phyloP scores from a whole-genome alignment of 37 sponge, comb jelly and placozoan species.

The Lycopodina hypogea region DNA sequence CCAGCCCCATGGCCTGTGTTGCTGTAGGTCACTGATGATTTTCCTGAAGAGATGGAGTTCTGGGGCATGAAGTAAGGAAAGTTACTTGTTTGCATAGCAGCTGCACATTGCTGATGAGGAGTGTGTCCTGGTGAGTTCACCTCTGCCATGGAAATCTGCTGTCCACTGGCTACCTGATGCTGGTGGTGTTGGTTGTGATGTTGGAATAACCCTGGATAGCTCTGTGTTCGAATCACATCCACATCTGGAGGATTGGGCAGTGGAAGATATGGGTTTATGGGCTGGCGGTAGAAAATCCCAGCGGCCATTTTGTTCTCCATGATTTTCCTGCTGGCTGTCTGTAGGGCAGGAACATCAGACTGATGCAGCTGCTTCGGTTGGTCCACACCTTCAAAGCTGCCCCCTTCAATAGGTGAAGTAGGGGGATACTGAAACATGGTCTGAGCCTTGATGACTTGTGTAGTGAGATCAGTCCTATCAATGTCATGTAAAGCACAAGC shows the following conservation, averaged over 20 bases:
- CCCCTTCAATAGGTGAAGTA: slow-evolving; percentile 51
- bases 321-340: not conserved
- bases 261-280: slow-evolving; percentile 28
- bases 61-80: slow-evolving; percentile 2
- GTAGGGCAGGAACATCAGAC: not conserved
- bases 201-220: too few species aligned
- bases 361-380: not conserved
- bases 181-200: not conserved
- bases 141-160: not conserved
- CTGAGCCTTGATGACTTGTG: slow-evolving; percentile 35
- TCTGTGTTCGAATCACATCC: too few species aligned
- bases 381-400: not conserved
- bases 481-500: slow-evolving; percentile 1
- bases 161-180: not conserved
- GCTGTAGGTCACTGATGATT: not conserved
- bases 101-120: slow-evolving; percentile 13
- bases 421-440: slow-evolving; percentile 61
- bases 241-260: slow-evolving; percentile 48
- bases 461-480: slow-evolving; percentile 24
- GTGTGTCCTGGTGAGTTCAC: not conserved
- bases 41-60: not conserved
- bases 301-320: not conserved
- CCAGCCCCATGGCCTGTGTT: not conserved
- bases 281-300: not conserved
- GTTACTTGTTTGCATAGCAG: slow-evolving; percentile 4